phyloP scores from a whole-genome alignment of 2,797 vertebrate species.

The Morelia viridis region DNA sequence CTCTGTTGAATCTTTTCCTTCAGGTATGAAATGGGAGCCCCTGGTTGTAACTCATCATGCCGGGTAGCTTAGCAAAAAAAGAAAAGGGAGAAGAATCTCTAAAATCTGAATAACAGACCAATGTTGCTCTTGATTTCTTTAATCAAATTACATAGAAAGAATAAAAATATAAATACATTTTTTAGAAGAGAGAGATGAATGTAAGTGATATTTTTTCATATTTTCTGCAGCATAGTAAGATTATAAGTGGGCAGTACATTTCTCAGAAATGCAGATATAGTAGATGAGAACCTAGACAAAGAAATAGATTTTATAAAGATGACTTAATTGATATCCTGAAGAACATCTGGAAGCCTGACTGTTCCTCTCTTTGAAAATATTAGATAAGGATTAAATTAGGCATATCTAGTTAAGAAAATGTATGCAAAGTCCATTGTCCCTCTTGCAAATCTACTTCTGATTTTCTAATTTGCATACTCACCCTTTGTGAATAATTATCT shows the following conservation, averaged over 20 bases:
- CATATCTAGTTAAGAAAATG: constrained; percentile 32
- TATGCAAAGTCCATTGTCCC: background rate
- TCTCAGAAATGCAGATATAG: constrained; percentile 41
- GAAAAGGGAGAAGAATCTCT: background rate
- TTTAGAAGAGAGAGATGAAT: background rate
- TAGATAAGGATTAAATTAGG: constrained; percentile 4
- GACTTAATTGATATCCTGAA: constrained; percentile 49
- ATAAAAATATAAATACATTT: background rate
- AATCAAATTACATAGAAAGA: background rate
- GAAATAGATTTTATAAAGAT: constrained; percentile 33
- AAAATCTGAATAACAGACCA: constrained; percentile 6
- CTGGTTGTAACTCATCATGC: constrained; percentile 20
- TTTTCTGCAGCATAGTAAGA: constrained; percentile 40
- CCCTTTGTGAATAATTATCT: constrained; percentile 48
- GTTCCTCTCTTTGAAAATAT: constrained; percentile 16
- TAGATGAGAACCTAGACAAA: constrained; percentile 8
- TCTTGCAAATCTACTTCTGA: constrained; percentile 15
- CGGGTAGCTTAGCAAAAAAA: constrained; percentile 43
- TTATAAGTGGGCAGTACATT: constrained; percentile 42
- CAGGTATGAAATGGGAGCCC: constrained; percentile 1
- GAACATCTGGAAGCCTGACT: constrained; percentile 47
- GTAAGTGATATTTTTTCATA: background rate
- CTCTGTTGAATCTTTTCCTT: constrained; percentile 30
- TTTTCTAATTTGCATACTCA: constrained; percentile 10
- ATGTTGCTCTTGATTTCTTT: constrained; percentile 37